Percentiles rank a stretch among this genome's conserved stretches.
phyloP scores from a whole-genome alignment of 2,113 vertebrate genomes.

The Aythya baeri region DNA sequence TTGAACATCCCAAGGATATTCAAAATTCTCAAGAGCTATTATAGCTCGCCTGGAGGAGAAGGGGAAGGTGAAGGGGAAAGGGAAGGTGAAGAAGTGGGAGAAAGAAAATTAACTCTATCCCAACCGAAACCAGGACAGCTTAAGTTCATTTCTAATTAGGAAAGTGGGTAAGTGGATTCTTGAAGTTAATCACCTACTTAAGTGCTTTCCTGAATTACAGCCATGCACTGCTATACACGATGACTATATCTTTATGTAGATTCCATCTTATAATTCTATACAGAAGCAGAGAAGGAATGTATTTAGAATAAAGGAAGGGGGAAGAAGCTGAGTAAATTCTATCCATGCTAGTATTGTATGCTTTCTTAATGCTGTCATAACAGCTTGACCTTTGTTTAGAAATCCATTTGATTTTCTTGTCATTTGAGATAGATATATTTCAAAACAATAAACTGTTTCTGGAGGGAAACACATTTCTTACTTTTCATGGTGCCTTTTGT shows the following conservation, averaged over 20 bases:
- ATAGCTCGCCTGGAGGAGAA: too few species aligned
- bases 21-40: too few species aligned
- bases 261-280: conserved; percentile 2
- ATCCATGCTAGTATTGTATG: background rate
- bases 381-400: conserved; percentile 17
- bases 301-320: conserved; percentile 2
- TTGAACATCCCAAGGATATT: too few species aligned
- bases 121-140: background rate
- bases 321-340: background rate
- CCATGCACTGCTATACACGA: background rate
- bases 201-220: conserved; percentile 61
- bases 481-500: background rate
- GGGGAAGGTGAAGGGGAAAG: too few species aligned
- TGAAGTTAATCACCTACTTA: conserved; percentile 54
- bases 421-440: background rate
- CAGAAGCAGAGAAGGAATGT: background rate
- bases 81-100: too few species aligned
- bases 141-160: conserved; percentile 46
- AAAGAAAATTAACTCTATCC: too few species aligned
- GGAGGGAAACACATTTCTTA: background rate
- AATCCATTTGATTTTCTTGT: conserved; percentile 16
- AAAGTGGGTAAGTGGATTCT: conserved; percentile 43
- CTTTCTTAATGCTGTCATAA: background rate
- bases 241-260: background rate
- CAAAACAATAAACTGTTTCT: conserved; percentile 1